Percentiles rank a stretch among this genome's conserved stretches.
Evolutionary conservation across 2,113 vertebrate genomes (phyloP).

Genomic region (Ornithorhynchus anatinus): DNA sequence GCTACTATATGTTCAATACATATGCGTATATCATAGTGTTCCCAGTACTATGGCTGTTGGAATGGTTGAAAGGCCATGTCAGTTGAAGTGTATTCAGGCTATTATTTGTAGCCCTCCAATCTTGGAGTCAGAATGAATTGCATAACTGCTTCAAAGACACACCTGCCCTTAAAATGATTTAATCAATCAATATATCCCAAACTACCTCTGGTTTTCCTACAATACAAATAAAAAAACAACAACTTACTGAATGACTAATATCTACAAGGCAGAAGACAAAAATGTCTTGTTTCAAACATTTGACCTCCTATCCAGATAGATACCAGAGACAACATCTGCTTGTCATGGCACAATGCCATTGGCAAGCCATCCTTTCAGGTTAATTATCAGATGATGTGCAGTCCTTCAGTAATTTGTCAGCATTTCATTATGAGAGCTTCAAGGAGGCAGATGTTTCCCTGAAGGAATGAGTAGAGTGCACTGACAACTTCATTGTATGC

Average conservation of each 20-base stretch:
- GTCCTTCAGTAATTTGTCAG: constrained; percentile 31
- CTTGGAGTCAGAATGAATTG: background rate
- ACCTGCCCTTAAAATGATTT: constrained; percentile 23
- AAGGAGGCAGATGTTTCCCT: constrained; percentile 52
- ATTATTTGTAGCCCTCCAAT: constrained; percentile 9
- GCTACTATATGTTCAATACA: no score
- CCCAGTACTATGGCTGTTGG: background rate
- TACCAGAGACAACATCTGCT: constrained; percentile 28
- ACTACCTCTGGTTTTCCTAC: background rate
- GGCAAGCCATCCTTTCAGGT: background rate
- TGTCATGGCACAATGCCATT: constrained; percentile 3
- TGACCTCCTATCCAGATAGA: constrained; percentile 1
- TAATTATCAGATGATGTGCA: constrained; percentile 14
- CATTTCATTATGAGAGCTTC: constrained; percentile 20
- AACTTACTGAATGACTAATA: background rate
- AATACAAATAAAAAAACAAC: background rate
- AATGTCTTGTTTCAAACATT: background rate
- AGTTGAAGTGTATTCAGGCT: background rate
- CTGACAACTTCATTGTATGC: constrained; percentile 45
- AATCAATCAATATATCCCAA: background rate
- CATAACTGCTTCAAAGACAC: constrained; percentile 30
- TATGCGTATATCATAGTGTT: no score
- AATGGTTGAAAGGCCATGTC: constrained; percentile 4
- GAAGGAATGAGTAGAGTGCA: constrained; percentile 30
- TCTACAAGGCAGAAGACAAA: background rate